These are phyloP conservation scores for Troglohyphantes excavatus DNA, from an alignment of 2,888 invertebrate genomes.

Conservation along the genomic window DNA sequence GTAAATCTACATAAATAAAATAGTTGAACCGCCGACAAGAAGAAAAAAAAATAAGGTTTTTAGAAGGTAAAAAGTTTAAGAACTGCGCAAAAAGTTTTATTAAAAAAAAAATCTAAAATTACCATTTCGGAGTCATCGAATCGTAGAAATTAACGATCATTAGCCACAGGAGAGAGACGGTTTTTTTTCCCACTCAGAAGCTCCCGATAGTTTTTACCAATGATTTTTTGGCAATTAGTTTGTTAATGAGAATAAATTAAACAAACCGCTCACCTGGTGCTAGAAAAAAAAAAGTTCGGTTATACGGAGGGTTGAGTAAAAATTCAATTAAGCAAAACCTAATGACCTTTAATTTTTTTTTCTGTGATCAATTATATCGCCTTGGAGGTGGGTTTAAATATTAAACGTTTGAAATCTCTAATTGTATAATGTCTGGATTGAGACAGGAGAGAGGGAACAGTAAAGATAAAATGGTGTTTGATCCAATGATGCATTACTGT, in stretches of 20 bases:
- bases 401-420: background rate
- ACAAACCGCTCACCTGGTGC: constrained; percentile 41
- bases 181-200: constrained; percentile 30
- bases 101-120: background rate
- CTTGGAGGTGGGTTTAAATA: background rate
- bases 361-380: background rate
- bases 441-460: too few relatives aligned
- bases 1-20: background rate
- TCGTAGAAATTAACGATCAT: constrained; percentile 69
- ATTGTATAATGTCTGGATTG: too few relatives aligned
- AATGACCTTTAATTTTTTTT: constrained; percentile 44
- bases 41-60: too few relatives aligned
- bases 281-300: constrained; percentile 13
- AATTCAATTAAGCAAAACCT: constrained; percentile 41
- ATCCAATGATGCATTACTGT: too few relatives aligned
- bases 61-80: background rate
- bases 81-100: background rate
- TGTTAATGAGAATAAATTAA: constrained; percentile 58
- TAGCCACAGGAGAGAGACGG: constrained; percentile 32
- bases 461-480: too few relatives aligned
- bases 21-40: background rate
- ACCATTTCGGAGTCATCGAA: constrained; percentile 55
- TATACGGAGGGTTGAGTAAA: background rate
- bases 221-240: constrained; percentile 59
- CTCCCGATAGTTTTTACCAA: constrained; percentile 32